A percentile compares a stretch with the other conserved stretches of the same genome.
These are phyloP conservation scores for Podarcis muralis DNA, from an alignment of 2,113 vertebrate species.

Conservation along the genomic window DNA sequence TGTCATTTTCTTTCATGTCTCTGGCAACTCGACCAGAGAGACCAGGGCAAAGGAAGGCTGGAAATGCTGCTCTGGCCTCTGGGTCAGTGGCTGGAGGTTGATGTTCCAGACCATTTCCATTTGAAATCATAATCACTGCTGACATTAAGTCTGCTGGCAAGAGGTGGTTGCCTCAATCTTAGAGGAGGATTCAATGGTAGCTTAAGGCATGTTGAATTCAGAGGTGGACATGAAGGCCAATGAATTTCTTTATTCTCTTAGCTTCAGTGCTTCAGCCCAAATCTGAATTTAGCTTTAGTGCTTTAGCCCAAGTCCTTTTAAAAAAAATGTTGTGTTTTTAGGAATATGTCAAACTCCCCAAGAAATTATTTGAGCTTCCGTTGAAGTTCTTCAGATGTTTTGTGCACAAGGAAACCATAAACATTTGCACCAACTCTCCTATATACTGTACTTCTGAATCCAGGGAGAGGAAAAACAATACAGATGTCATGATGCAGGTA, in stretches of 20 bases:
- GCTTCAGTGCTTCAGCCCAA: background rate
- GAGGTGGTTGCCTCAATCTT: background rate
- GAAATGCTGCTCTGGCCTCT: background rate
- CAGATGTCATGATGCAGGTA: too few relatives aligned
- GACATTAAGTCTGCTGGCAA: background rate
- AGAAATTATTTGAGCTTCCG: background rate
- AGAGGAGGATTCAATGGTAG: background rate
- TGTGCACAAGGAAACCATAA: background rate
- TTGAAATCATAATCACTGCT: background rate
- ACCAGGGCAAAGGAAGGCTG: background rate
- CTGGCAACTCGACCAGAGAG: background rate
- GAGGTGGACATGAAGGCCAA: background rate
- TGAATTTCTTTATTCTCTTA: background rate
- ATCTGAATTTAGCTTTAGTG: background rate
- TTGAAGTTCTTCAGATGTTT: background rate
- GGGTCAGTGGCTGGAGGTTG: background rate
- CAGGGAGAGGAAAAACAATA: too few relatives aligned
- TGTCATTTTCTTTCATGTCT: slow-evolving; percentile 18
- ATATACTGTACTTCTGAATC: too few relatives aligned
- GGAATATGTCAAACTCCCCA: background rate
- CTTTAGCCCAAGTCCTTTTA: too few relatives aligned
- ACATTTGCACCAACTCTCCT: background rate
- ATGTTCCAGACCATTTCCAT: background rate
- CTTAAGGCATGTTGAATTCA: background rate
- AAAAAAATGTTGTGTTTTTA: background rate